phyloP scores from a whole-genome alignment of 2,113 vertebrate genomes.

The Psilopogon haemacephalus region DNA sequence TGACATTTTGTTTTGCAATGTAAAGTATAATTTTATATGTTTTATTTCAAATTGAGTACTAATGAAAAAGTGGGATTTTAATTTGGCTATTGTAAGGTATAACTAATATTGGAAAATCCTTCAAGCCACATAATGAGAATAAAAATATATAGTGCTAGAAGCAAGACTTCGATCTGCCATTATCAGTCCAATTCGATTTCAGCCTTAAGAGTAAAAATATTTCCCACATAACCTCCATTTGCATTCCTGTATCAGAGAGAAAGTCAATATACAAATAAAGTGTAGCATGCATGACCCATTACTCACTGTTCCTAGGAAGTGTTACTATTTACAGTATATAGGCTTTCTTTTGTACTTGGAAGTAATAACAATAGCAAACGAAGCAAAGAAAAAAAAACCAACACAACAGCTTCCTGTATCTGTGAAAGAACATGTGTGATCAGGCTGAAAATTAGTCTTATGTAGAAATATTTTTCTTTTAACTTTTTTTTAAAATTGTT shows the following conservation, averaged over 20 bases:
- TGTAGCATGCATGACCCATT: background rate
- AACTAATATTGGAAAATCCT: background rate
- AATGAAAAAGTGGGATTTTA: background rate
- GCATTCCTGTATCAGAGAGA: background rate
- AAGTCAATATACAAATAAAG: background rate
- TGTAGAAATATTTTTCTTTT: background rate
- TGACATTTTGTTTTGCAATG: background rate
- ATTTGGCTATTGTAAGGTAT: background rate
- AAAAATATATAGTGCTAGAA: background rate
- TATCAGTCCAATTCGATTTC: background rate
- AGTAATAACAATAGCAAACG: constrained; percentile 5
- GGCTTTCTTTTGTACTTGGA: background rate
- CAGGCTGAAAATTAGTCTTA: background rate
- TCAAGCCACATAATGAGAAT: background rate
- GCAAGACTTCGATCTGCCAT: background rate
- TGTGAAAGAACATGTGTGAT: background rate
- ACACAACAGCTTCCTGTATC: background rate
- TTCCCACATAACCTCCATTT: background rate
- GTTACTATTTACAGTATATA: background rate
- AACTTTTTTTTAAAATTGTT: background rate
- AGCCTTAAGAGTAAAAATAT: background rate
- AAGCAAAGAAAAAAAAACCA: too few species aligned
- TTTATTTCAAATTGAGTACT: background rate
- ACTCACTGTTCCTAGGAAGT: background rate
- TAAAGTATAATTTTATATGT: background rate